Percentiles rank a stretch among this genome's conserved stretches.
Conservation (phyloP, 2,113 vertebrate species). For the Microcebus tavaratra region DNA sequence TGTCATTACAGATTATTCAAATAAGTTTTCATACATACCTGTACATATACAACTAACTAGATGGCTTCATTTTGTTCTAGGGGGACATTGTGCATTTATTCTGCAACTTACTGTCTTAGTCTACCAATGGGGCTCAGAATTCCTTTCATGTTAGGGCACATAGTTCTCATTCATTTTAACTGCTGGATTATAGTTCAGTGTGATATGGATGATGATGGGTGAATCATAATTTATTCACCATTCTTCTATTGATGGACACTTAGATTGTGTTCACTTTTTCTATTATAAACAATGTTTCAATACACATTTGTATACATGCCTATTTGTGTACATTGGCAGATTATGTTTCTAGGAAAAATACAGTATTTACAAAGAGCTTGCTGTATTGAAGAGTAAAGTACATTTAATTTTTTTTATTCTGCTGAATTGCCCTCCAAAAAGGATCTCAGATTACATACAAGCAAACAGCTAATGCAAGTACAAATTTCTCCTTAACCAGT, state of each 20-base stretch:
- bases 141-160: not conserved
- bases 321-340: not conserved
- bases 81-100: not conserved
- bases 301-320: not conserved
- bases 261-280: not conserved
- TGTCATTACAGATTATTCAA: not conserved
- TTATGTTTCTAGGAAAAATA: not conserved
- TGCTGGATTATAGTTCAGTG: not conserved
- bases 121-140: not conserved
- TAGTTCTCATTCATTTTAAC: constrained; percentile 1
- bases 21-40: not conserved
- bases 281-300: not conserved
- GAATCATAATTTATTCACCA: not conserved
- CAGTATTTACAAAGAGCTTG: not conserved
- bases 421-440: not conserved
- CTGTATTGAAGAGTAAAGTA: not conserved
- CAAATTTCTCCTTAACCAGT: not conserved
- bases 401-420: not conserved
- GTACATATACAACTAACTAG: not conserved
- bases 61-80: not conserved
- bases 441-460: not conserved
- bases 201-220: not conserved
- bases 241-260: not conserved
- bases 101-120: not conserved
- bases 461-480: not conserved